Evolutionary conservation across 2,888 invertebrate species (phyloP), one percentile per base, ranked within the genome.

Genomic region (Sesamia inferens): DNA sequence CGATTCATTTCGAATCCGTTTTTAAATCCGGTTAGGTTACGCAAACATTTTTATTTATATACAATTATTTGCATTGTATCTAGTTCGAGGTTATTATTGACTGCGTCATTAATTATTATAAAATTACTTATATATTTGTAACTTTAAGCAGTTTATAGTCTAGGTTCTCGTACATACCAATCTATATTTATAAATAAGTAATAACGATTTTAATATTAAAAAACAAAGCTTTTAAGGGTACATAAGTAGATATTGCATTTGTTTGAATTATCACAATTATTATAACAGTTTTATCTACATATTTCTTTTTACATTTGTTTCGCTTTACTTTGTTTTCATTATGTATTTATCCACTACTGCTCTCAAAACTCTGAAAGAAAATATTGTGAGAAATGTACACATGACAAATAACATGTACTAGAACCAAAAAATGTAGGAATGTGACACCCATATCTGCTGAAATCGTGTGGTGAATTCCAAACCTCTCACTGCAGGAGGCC

Each of bases 11-110:
- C 58, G 31, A 68, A 71, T 85, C 85, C 82, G 82, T 72, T 61
- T 76, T 59, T 48, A 71, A n/a, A 84, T 83, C 83, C 82, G 83
- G 82, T 72, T 81, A 11, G 1, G 47, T 72, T 68, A 74, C 71
- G 75, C 55, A 84, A 76, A 71, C 11, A 39, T 61, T 55, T 71
- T 42, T 64, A 67, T 64, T 67, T 16, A 63, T 80, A 74, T 76
- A 42, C 22, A 72, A 13, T 66, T 0, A 48, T 69, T 59, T 67
- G 51, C 66, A 55, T 31, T 64, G 2, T 48, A 58, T 58, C 5
- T 31, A 42, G n/a, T 42, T 54, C n/a, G 22, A 82, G 68, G 47
- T 11, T n/a, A 19, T 55, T 42, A 62, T 48, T 62, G 16, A 48
- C 14, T 8, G 24, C 8, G 11, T 44, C 1, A 47, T 51, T 24